Percentiles rank a stretch among this genome's conserved stretches.
Conservation (phyloP, 2,797 vertebrate species). For the Triplophysa bombifrons region DNA sequence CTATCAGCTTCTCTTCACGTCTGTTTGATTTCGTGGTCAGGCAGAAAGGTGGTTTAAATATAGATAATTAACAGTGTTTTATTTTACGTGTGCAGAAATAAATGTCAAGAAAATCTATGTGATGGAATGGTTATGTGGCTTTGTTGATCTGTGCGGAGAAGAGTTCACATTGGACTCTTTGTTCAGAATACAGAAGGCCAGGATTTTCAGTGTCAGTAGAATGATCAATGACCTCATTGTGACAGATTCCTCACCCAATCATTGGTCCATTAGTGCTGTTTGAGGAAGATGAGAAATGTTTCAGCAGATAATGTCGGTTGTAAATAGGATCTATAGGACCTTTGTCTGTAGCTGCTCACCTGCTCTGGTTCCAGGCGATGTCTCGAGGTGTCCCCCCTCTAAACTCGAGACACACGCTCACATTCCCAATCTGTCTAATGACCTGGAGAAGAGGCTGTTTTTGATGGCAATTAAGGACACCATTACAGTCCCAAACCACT, state of each 20-base stretch:
- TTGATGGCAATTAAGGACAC: constrained; percentile 82
- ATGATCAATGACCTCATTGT: constrained; percentile 15
- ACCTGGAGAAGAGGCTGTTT: constrained; percentile 72
- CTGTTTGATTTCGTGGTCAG: too few relatives aligned
- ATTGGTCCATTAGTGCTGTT: constrained; percentile 26
- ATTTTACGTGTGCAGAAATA: neutral
- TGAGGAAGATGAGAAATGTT: constrained; percentile 39
- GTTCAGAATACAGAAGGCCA: neutral
- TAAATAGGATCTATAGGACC: constrained; percentile 26
- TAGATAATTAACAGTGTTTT: too few relatives aligned
- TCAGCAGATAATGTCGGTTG: constrained; percentile 19
- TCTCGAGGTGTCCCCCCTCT: constrained; percentile 75
- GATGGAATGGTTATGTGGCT: neutral
- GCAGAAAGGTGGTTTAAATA: too few relatives aligned
- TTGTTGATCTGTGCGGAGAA: neutral
- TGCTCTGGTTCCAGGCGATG: constrained; percentile 60
- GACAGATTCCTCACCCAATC: constrained; percentile 14
- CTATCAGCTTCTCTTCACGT: too few relatives aligned
- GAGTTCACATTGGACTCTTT: constrained; percentile 1
- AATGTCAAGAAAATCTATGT: neutral
- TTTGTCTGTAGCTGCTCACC: constrained; percentile 43
- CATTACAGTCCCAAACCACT: constrained; percentile 75
- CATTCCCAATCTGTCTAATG: constrained; percentile 73
- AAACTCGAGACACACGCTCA: constrained; percentile 71
- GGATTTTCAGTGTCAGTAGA: constrained; percentile 3